These are phyloP conservation scores for Pelvicachromis taeniatus DNA, from an alignment of 2,113 vertebrate genomes.

Conservation along the genomic window DNA sequence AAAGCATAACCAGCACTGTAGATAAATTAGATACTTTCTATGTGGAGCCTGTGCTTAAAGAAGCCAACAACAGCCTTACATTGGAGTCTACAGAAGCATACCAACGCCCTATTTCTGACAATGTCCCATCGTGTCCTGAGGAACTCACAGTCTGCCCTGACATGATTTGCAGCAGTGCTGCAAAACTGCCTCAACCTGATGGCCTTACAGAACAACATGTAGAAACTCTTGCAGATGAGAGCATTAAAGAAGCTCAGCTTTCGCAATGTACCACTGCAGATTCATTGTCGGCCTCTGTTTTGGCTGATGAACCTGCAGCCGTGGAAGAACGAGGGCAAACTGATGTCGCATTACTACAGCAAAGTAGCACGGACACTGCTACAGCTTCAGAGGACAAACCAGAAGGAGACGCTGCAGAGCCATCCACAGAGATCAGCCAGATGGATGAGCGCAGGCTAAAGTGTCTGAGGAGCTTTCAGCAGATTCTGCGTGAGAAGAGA, in stretches of 20 bases:
- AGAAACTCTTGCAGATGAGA: neutral
- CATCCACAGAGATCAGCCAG: conserved; percentile 27
- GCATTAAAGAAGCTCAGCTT: neutral
- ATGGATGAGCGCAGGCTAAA: conserved; percentile 83
- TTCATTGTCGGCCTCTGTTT: conserved; percentile 19
- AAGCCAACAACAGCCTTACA: conserved; percentile 17
- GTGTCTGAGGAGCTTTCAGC: conserved; percentile 90
- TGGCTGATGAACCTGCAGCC: conserved; percentile 6
- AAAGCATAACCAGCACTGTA: neutral
- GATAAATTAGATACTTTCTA: neutral
- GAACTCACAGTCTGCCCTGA: neutral
- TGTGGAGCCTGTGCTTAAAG: conserved; percentile 1
- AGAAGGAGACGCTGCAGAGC: conserved; percentile 8
- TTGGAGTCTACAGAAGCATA: neutral
- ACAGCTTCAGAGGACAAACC: neutral
- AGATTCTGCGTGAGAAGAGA: conserved; percentile 86
- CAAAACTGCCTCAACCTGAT: neutral
- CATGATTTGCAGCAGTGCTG: neutral
- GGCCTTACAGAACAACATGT: conserved; percentile 5
- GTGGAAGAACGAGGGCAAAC: neutral
- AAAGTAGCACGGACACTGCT: neutral
- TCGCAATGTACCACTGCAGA: conserved; percentile 42
- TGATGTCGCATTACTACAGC: neutral
- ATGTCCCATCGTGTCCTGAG: neutral
- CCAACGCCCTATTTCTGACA: neutral